Conservation (phyloP, 2,113 vertebrate genomes). For the Hymenochirus boettgeri region DNA sequence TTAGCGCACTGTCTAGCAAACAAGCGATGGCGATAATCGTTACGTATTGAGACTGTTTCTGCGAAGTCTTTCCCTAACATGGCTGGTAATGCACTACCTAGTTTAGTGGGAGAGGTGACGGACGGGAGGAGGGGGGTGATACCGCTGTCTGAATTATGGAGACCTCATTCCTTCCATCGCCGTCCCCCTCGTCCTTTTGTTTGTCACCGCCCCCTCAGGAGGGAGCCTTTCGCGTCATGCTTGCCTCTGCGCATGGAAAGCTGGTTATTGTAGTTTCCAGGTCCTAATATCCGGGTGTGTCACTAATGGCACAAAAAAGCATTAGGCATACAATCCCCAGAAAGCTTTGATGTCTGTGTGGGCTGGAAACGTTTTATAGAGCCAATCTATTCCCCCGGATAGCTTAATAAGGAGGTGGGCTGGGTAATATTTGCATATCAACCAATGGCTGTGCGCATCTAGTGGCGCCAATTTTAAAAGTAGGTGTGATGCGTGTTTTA, state of each 20-base stretch:
- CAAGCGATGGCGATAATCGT: too few species aligned
- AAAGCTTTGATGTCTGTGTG: not conserved
- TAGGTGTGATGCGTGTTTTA: not conserved
- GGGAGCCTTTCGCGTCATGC: slow-evolving; percentile 18
- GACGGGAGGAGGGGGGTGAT: not conserved
- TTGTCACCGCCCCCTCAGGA: slow-evolving; percentile 15
- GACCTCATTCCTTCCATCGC: not conserved
- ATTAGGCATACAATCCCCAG: slow-evolving; percentile 30
- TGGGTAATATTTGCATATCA: not conserved
- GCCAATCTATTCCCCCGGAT: slow-evolving; percentile 8
- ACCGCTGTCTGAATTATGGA: not conserved
- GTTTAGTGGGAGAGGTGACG: too few species aligned
- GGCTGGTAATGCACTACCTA: too few species aligned
- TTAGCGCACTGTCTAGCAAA: not conserved
- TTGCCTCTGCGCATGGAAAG: too few species aligned
- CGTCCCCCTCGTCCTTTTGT: slow-evolving; percentile 5
- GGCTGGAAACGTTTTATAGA: not conserved
- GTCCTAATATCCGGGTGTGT: too few species aligned
- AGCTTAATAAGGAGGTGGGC: slow-evolving; percentile 11
- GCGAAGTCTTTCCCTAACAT: too few species aligned
- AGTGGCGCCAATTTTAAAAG: slow-evolving; percentile 25
- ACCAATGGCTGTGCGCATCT: not conserved
- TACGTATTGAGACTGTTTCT: too few species aligned
- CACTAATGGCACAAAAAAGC: too few species aligned
- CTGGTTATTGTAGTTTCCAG: too few species aligned